These are phyloP conservation scores for Camptogramma bilineatum DNA, from an alignment of 2,888 invertebrate species.

Conservation along the genomic window DNA sequence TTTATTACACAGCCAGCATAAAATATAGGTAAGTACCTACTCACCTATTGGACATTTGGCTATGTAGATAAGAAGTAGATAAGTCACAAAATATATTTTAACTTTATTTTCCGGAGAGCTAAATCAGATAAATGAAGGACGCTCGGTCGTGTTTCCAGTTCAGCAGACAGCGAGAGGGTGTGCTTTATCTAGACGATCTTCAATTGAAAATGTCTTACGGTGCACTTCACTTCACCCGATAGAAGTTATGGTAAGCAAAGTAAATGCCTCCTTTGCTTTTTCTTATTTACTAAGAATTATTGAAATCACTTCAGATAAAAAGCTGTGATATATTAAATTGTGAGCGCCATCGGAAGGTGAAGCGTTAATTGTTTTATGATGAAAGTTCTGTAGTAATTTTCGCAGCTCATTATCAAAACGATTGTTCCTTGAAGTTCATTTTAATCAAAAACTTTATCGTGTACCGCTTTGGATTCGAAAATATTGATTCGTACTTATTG, in stretches of 20 bases:
- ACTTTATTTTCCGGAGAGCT: slow-evolving; percentile 19
- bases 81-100: slow-evolving; percentile 10
- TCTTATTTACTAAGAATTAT: slow-evolving; percentile 9
- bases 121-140: slow-evolving; percentile 44
- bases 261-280: slow-evolving; percentile 34
- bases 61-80: background rate
- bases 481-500: slow-evolving; percentile 16
- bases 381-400: slow-evolving; percentile 23
- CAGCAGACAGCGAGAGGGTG: slow-evolving; percentile 46
- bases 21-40: too few species aligned
- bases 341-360: slow-evolving; percentile 17
- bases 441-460: slow-evolving; percentile 25
- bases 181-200: slow-evolving; percentile 64
- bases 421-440: slow-evolving; percentile 22
- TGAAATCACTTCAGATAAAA: slow-evolving; percentile 6
- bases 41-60: too few species aligned
- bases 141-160: slow-evolving; percentile 45
- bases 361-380: slow-evolving; percentile 32
- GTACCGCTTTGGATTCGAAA: slow-evolving; percentile 13
- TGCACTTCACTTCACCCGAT: slow-evolving; percentile 41
- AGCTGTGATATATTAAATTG: slow-evolving; percentile 13
- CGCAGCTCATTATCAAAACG: slow-evolving; percentile 27
- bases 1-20: too few species aligned
- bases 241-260: slow-evolving; percentile 38
- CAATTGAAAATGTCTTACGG: slow-evolving; percentile 48